These are phyloP conservation scores for Drymodes brunneopygia DNA, from an alignment of 2,113 vertebrate genomes.

Conservation along the genomic window DNA sequence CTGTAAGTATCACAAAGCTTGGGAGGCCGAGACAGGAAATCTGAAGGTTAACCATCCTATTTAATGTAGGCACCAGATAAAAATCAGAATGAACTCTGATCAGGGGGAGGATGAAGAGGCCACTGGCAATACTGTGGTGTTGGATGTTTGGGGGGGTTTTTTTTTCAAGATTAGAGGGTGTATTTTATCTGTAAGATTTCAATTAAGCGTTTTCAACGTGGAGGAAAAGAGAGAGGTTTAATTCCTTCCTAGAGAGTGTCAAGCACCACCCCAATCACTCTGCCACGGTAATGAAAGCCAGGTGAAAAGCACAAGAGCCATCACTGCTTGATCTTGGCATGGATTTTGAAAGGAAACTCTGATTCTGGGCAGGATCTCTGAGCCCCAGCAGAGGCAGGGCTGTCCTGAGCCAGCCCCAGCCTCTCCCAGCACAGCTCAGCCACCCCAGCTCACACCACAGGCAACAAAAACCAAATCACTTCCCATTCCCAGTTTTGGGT, in stretches of 20 bases:
- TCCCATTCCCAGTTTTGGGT: not conserved
- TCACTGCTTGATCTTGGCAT: accelerated
- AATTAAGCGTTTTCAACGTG: not conserved
- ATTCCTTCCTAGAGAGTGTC: not conserved
- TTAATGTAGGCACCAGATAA: not conserved
- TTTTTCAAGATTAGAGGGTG: not conserved
- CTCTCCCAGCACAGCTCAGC: accelerated
- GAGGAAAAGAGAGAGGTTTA: not conserved
- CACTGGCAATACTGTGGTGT: not conserved
- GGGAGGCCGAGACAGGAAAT: slow-evolving; percentile 10
- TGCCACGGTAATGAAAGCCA: not conserved
- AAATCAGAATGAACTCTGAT: not conserved
- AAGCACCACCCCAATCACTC: not conserved
- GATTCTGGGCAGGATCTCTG: not conserved
- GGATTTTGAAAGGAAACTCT: accelerated
- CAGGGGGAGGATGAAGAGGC: not conserved
- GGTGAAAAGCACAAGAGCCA: not conserved
- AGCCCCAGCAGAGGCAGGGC: not conserved
- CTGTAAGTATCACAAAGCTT: slow-evolving; percentile 14
- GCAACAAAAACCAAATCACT: not conserved
- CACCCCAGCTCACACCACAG: not conserved
- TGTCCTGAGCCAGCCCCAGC: not conserved
- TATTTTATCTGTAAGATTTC: not conserved
- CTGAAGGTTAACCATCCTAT: not conserved
- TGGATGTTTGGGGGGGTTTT: not conserved